Evolutionary conservation across 2,888 invertebrate species (phyloP).

Genomic region (Cryptus armator): DNA sequence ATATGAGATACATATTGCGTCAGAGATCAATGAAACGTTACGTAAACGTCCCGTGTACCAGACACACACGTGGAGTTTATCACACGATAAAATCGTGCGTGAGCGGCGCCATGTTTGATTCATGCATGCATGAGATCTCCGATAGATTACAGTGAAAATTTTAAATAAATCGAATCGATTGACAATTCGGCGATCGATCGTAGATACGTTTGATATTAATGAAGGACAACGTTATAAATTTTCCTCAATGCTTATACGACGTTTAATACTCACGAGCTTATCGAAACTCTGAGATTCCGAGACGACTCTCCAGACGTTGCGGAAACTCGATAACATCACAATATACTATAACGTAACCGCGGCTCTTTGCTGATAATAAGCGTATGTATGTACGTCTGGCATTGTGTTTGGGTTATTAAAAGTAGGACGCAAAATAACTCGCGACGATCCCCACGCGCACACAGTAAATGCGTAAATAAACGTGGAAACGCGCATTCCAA

Average conservation of each 20-base stretch:
- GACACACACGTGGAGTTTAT: background rate
- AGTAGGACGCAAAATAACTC: conserved; percentile 3
- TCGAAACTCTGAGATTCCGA: conserved; percentile 3
- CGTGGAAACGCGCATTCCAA: background rate
- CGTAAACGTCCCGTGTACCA: conserved; percentile 63
- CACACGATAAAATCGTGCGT: background rate
- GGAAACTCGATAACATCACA: conserved; percentile 18
- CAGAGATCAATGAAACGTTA: conserved; percentile 76
- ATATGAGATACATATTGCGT: conserved; percentile 64
- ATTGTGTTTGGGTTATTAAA: conserved; percentile 22
- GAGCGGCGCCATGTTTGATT: background rate
- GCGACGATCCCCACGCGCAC: background rate
- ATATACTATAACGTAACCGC: background rate
- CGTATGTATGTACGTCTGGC: background rate
- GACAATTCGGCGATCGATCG: background rate
- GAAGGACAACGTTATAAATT: background rate
- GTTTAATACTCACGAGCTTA: background rate
- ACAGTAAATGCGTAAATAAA: background rate
- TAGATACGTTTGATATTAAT: too few species aligned
- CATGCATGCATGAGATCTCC: background rate
- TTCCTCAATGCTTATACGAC: background rate
- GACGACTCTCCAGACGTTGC: conserved; percentile 1
- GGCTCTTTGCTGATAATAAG: background rate
- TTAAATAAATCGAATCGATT: background rate
- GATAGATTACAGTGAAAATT: background rate